Evolutionary conservation across 2,797 vertebrate species (phyloP).

Genomic region (Syngnathus rostellatus): DNA sequence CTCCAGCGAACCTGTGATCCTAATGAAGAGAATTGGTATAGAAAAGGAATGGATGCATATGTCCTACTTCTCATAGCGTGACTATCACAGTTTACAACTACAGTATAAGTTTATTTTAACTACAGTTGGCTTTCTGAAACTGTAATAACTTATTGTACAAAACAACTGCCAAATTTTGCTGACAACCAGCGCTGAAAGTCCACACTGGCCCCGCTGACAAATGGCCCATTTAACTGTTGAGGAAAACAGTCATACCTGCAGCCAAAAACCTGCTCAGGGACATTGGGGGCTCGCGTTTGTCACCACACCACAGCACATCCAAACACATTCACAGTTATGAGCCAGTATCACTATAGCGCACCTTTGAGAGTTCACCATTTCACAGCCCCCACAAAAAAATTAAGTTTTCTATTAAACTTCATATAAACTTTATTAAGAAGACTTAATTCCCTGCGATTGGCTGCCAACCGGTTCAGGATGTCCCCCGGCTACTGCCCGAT

Average conservation of each 20-base stretch:
- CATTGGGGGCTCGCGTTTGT: slow-evolving; percentile 19
- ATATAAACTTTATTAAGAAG: background rate
- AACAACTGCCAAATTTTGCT: slow-evolving; percentile 30
- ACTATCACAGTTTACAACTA: background rate
- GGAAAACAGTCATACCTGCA: slow-evolving; percentile 28
- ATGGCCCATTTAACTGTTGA: slow-evolving; percentile 37
- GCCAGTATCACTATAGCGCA: background rate
- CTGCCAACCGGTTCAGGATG: too few relatives aligned
- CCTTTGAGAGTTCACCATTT: background rate
- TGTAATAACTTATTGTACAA: slow-evolving; percentile 30
- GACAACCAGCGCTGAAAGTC: slow-evolving; percentile 38
- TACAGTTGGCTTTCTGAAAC: background rate
- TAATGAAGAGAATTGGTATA: background rate
- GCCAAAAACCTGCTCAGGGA: slow-evolving; percentile 41
- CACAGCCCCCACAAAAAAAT: background rate
- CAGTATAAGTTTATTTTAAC: background rate
- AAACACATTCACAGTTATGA: slow-evolving; percentile 3
- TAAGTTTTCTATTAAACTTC: background rate
- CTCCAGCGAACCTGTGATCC: background rate
- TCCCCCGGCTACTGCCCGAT: too few relatives aligned
- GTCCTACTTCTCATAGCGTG: background rate
- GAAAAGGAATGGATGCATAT: background rate
- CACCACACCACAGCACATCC: slow-evolving; percentile 17
- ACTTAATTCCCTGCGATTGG: too few relatives aligned
- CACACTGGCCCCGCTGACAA: slow-evolving; percentile 39